Conservation (phyloP, 2,888 invertebrate genomes). For the Drosophila leonis region DNA sequence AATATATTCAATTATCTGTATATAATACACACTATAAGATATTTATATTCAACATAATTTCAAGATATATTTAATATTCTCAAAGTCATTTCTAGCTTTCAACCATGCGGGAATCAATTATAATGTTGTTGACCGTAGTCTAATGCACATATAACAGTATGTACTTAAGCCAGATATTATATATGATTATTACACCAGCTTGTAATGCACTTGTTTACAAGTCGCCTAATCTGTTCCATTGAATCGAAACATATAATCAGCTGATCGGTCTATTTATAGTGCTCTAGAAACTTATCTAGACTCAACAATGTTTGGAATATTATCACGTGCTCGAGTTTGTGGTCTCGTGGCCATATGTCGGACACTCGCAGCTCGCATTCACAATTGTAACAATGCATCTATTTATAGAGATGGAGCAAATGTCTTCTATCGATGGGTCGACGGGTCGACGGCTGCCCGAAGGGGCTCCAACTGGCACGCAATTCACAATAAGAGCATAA, state of each 20-base stretch:
- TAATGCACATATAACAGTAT: constrained; percentile 1
- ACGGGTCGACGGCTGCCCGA: constrained; percentile 4
- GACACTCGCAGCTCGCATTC: constrained; percentile 19
- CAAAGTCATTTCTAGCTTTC: not conserved
- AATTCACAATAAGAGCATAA: constrained; percentile 75
- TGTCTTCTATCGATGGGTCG: constrained; percentile 40
- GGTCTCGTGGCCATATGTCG: constrained; percentile 68
- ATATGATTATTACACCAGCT: constrained; percentile 13
- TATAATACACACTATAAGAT: not conserved
- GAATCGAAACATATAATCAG: constrained; percentile 4
- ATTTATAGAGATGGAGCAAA: constrained; percentile 51
- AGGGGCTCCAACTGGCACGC: constrained; percentile 46
- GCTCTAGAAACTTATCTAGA: constrained; percentile 10
- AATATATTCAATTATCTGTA: not conserved
- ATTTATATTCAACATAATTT: not conserved
- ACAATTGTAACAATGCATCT: constrained; percentile 51
- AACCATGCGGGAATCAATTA: not conserved
- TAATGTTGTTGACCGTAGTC: not conserved
- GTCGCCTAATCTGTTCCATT: not conserved
- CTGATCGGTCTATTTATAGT: constrained; percentile 32
- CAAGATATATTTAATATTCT: not conserved
- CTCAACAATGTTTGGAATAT: constrained; percentile 10
- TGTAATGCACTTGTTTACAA: constrained; percentile 29
- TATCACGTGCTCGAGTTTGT: constrained; percentile 41
- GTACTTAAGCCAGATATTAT: constrained; percentile 3